phyloP scores from a whole-genome alignment of 2,888 invertebrate genomes.

The Euphydryas editha region DNA sequence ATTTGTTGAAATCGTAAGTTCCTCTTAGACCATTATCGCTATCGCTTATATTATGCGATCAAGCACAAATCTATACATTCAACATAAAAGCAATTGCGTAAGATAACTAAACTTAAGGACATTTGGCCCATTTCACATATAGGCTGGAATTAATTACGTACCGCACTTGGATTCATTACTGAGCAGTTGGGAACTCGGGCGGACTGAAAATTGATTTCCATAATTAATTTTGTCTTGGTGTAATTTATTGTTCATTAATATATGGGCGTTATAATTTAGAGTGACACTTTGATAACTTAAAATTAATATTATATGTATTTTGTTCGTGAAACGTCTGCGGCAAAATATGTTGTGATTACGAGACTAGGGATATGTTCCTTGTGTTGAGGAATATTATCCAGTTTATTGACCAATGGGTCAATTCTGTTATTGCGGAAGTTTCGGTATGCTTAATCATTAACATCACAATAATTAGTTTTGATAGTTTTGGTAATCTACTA shows the following conservation, averaged over 20 bases:
- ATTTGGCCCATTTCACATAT: slow-evolving; percentile 40
- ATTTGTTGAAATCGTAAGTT: background rate
- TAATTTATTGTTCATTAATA: slow-evolving; percentile 36
- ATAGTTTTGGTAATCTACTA: too few relatives aligned
- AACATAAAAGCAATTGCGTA: slow-evolving; percentile 42
- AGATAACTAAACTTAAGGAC: slow-evolving; percentile 41
- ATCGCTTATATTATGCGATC: slow-evolving; percentile 13
- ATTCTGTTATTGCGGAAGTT: too few relatives aligned
- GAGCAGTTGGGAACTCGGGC: slow-evolving; percentile 16
- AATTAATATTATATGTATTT: background rate
- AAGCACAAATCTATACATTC: slow-evolving; percentile 34
- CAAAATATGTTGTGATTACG: background rate
- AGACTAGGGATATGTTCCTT: background rate
- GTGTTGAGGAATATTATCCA: background rate
- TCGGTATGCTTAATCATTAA: too few relatives aligned
- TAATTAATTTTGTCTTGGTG: slow-evolving; percentile 36
- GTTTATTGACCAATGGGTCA: background rate
- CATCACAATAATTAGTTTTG: background rate
- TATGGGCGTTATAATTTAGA: slow-evolving; percentile 10
- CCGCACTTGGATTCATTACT: slow-evolving; percentile 29
- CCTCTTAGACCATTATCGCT: background rate
- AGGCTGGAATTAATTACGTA: slow-evolving; percentile 40
- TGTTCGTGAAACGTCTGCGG: background rate
- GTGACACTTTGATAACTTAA: slow-evolving; percentile 1
- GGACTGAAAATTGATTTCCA: slow-evolving; percentile 34